A percentile compares a stretch with the other conserved stretches of the same genome.
phyloP scores from a whole-genome alignment of 2,797 vertebrate genomes.

The Sternarchorhynchus goeldii region DNA sequence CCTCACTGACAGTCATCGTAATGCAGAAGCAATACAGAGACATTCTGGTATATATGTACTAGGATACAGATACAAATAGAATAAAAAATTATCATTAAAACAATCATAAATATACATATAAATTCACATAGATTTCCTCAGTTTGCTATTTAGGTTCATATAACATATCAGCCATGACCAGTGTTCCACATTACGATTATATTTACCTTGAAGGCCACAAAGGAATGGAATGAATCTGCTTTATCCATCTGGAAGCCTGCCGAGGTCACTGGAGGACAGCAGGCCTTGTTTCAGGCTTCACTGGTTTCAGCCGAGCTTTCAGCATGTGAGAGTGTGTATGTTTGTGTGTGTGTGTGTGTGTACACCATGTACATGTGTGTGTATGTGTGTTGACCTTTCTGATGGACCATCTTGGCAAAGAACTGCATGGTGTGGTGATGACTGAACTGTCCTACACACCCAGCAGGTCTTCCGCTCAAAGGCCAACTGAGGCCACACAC shows the following conservation, averaged over 20 bases:
- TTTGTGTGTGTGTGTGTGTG: slow-evolving; percentile 1
- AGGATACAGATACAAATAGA: too few species aligned
- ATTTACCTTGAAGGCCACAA: not conserved
- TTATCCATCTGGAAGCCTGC: not conserved
- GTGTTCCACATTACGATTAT: not conserved
- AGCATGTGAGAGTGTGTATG: not conserved
- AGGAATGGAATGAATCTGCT: slow-evolving; percentile 4
- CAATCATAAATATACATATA: too few species aligned
- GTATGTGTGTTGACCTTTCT: slow-evolving; percentile 23
- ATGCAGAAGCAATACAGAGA: too few species aligned
- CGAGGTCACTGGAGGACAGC: not conserved
- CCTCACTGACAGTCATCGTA: too few species aligned
- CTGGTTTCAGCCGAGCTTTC: not conserved
- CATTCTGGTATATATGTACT: too few species aligned
- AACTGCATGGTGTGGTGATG: slow-evolving; percentile 10
- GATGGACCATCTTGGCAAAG: not conserved
- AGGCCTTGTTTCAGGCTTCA: not conserved
- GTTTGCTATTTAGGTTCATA: too few species aligned
- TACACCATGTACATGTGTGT: too few species aligned
- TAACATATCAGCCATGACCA: not conserved
- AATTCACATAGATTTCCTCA: too few species aligned
- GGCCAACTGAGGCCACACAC: not conserved
- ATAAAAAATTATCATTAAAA: too few species aligned
- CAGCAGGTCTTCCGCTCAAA: slow-evolving; percentile 4
- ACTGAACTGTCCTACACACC: not conserved